These are phyloP conservation scores for Drosophila pegasa DNA, from an alignment of 2,888 invertebrate genomes.

Conservation along the genomic window DNA sequence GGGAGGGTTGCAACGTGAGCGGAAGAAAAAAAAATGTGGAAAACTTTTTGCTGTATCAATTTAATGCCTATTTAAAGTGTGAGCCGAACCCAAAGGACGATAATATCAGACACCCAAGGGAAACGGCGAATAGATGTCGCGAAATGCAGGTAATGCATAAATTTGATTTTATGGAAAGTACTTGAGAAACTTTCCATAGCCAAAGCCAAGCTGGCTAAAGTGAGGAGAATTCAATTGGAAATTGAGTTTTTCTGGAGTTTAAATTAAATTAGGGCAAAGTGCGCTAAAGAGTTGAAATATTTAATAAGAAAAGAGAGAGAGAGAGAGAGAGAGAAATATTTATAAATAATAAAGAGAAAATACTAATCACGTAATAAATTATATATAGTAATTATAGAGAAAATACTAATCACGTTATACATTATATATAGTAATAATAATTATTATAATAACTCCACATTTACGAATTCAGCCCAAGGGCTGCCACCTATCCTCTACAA, in stretches of 20 bases:
- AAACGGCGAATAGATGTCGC: constrained; percentile 5
- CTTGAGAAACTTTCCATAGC: constrained; percentile 45
- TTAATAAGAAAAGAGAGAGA: not conserved
- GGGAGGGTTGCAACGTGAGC: constrained; percentile 26
- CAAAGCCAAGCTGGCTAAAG: constrained; percentile 30
- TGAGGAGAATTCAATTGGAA: constrained; percentile 18
- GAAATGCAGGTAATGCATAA: constrained; percentile 69
- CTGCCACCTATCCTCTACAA: not conserved
- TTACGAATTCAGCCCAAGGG: not conserved
- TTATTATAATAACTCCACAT: not conserved
- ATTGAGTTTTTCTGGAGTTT: not conserved
- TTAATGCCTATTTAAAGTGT: constrained; percentile 73
- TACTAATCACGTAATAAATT: not conserved
- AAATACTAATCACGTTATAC: not conserved
- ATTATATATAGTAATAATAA: not conserved
- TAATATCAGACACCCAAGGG: constrained; percentile 14
- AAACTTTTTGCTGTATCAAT: constrained; percentile 68
- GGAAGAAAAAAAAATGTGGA: not conserved
- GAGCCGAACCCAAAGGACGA: constrained; percentile 25
- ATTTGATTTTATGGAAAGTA: constrained; percentile 69
- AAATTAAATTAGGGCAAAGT: not conserved
- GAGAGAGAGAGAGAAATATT: not conserved
- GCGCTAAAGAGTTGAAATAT: not conserved
- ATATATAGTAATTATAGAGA: too few relatives aligned
- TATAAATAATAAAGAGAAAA: not conserved